Conservation (phyloP, 2,888 invertebrate genomes). For the Rugalucina vietnamica region DNA sequence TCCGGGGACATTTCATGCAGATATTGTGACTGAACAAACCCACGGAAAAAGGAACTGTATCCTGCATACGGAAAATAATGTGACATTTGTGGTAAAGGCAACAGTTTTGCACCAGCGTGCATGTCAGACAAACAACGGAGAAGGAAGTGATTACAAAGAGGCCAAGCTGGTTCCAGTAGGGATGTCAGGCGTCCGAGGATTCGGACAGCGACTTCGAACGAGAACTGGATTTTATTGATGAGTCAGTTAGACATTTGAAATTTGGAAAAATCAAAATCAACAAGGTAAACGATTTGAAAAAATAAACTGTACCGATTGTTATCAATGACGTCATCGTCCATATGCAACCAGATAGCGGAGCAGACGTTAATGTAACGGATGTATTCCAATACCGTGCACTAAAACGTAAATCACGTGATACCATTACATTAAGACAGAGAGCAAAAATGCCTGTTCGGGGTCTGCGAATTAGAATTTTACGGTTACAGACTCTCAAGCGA, state of each 20-base stretch:
- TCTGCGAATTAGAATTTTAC: not conserved
- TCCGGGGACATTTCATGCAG: too few relatives aligned
- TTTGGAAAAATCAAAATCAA: not conserved
- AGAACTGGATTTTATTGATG: not conserved
- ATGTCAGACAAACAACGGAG: too few relatives aligned
- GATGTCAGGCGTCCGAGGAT: not conserved
- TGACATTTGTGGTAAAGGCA: too few relatives aligned
- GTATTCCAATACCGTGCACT: not conserved
- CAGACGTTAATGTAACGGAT: not conserved
- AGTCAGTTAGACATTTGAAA: not conserved
- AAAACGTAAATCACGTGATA: not conserved
- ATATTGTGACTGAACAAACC: too few relatives aligned
- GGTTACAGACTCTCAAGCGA: not conserved
- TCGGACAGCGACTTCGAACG: not conserved
- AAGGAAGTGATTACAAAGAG: too few relatives aligned
- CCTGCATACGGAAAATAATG: too few relatives aligned
- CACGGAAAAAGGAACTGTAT: too few relatives aligned
- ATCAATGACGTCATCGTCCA: too few relatives aligned
- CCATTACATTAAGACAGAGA: not conserved
- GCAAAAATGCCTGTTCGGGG: not conserved
- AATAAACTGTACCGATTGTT: too few relatives aligned
- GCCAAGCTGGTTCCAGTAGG: not conserved
- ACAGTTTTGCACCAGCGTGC: too few relatives aligned
- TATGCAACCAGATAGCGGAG: not conserved
- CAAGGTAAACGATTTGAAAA: too few relatives aligned